Conservation (phyloP, 2,888 invertebrate species). For the Diplolepis rosae region DNA sequence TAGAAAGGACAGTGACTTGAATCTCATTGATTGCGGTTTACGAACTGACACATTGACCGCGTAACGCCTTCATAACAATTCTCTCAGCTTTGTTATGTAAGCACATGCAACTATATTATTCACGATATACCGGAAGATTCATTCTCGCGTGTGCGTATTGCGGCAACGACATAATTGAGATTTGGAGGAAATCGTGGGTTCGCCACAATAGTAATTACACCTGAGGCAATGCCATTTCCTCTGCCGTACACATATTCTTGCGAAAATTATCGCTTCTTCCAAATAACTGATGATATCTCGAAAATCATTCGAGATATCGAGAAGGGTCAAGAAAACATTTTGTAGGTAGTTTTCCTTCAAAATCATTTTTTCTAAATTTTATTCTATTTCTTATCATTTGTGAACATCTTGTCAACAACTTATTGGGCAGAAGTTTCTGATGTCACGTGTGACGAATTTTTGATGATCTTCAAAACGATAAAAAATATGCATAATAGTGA, state of each 20-base stretch:
- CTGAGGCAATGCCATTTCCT: conserved; percentile 25
- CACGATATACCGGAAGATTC: conserved; percentile 5
- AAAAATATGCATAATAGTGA: too few relatives aligned
- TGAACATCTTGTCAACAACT: too few relatives aligned
- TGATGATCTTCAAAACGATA: too few relatives aligned
- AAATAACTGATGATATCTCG: background rate
- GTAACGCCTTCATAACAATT: background rate
- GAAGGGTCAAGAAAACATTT: too few relatives aligned
- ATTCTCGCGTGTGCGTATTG: conserved; percentile 12
- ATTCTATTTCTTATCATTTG: too few relatives aligned
- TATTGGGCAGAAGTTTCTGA: too few relatives aligned
- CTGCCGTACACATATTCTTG: conserved; percentile 11
- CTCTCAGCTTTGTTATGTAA: conserved; percentile 7
- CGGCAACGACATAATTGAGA: conserved; percentile 21
- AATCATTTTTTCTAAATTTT: too few relatives aligned
- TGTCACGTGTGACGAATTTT: too few relatives aligned
- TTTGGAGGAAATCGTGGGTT: conserved; percentile 28
- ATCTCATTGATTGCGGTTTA: background rate
- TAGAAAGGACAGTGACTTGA: conserved; percentile 8
- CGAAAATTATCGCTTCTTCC: background rate
- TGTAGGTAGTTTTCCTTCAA: too few relatives aligned
- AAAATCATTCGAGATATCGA: too few relatives aligned
- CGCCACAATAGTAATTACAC: conserved; percentile 17
- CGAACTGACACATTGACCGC: background rate
- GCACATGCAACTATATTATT: background rate